Base-by-base conservation (phyloP, 2,113 vertebrate species). In the Thinocorus orbignyianus region DNA sequence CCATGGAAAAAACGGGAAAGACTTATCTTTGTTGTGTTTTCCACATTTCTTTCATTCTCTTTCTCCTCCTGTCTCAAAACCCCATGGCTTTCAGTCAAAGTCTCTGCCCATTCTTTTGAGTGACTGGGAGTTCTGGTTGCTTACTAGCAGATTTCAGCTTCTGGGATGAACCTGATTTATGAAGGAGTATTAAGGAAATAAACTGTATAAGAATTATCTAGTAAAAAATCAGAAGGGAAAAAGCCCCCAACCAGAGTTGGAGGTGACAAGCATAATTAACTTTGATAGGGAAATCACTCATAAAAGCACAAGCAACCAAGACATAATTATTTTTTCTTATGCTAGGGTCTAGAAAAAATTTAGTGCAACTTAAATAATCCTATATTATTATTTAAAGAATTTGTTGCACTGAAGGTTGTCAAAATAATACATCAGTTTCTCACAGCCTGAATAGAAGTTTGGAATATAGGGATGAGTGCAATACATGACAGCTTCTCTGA, bases 361-460 rank as follows among this genome's bases (percentile, higher is more conserved):
- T 8, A 30, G 22, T 70, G 15, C 48, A 69, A 22, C 24, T 37
- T 60, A 61, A 65, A 82, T 57, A 5, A 8, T 91, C 10, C 9
- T 48, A 17, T 82, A 60, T 70, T 91, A 16, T 79, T 91, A 84
- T 93, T 95, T 88, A 82, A 95, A 41, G 25, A 31, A 37, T 95
- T 80, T 93, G 25, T 93, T 95, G n/a, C 46, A 12, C 11, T 80
- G 12, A 82, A 82, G 15, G 33, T 69, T 94, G 91, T 95, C 90
- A 97, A 94, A 91, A 94, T 85, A 94, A 76, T 33, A 35, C 37
- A 90, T 88, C 78, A 51, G 4, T 82, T 92, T 92, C 52, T 77
- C 26, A 15, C 35, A 66, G 35, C 14, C 31, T 69, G 73, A 78
- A 86, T 61, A 68, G 60, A 55, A 51, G 33, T 49, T 84, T 87